phyloP scores from a whole-genome alignment of 2,113 vertebrate genomes.

The Coptodon bakossiorum region DNA sequence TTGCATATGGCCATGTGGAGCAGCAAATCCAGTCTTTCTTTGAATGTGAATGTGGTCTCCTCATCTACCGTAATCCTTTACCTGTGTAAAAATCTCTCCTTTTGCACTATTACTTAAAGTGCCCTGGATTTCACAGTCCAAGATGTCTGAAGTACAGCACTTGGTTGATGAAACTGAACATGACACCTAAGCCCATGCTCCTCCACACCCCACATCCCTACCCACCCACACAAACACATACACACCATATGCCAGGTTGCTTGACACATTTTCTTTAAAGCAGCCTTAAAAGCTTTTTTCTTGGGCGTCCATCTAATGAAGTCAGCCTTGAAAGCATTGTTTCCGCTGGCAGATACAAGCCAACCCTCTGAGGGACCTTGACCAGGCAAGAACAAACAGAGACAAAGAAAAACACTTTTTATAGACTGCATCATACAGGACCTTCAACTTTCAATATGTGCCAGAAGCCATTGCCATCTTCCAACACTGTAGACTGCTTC shows the following conservation, averaged over 20 bases:
- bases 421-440: slow-evolving; percentile 37
- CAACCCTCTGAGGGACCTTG: slow-evolving; percentile 36
- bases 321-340: slow-evolving; percentile 57
- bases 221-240: slow-evolving; percentile 21
- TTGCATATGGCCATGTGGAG: neutral
- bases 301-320: slow-evolving; percentile 58
- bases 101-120: neutral
- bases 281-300: slow-evolving; percentile 55
- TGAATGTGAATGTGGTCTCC: neutral
- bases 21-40: neutral
- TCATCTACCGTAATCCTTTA: neutral
- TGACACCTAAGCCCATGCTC: slow-evolving; percentile 12
- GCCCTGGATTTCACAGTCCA: neutral
- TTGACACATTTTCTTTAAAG: slow-evolving; percentile 49
- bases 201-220: neutral
- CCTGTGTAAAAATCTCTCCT: neutral
- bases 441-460: slow-evolving; percentile 43
- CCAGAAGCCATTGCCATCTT: slow-evolving; percentile 46
- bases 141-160: slow-evolving; percentile 3
- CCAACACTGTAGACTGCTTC: neutral
- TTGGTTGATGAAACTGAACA: slow-evolving; percentile 45
- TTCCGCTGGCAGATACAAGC: slow-evolving; percentile 49
- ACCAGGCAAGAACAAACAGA: slow-evolving; percentile 45
- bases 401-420: slow-evolving; percentile 48
- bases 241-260: slow-evolving; percentile 29